Percentiles rank a stretch among this genome's conserved stretches.
Conservation (phyloP, 1,140 invertebrate species). For the Pollicipes pollicipes region DNA sequence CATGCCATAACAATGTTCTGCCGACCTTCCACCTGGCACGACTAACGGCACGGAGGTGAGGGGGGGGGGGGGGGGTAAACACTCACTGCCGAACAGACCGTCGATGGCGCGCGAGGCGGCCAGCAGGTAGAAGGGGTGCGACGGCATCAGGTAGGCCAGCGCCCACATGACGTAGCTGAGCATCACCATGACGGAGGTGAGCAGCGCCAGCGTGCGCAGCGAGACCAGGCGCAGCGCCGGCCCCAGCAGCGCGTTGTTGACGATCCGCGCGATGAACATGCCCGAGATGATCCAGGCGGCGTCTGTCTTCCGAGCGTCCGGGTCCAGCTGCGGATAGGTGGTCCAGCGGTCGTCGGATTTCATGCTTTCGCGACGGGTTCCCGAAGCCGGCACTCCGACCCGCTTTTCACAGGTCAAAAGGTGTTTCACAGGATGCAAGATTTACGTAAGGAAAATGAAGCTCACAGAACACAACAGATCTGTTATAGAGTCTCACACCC, state of each 20-base stretch:
- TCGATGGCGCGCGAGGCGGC: background rate
- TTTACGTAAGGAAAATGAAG: too few species aligned
- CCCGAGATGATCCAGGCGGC: background rate
- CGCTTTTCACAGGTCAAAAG: too few species aligned
- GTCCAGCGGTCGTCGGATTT: too few species aligned
- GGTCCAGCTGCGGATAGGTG: background rate
- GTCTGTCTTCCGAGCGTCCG: background rate
- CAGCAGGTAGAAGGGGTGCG: background rate
- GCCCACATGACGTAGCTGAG: background rate
- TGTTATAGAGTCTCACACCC: too few species aligned
- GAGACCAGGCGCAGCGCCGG: background rate
- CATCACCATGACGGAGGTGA: background rate
- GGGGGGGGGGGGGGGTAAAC: too few species aligned
- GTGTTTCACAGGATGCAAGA: too few species aligned
- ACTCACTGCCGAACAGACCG: background rate
- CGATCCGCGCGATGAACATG: conserved; percentile 2
- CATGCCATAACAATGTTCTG: too few species aligned
- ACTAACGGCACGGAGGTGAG: too few species aligned
- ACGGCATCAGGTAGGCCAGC: background rate
- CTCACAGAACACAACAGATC: too few species aligned
- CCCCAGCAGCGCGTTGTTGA: background rate
- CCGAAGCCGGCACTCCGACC: too few species aligned
- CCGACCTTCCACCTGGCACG: too few species aligned
- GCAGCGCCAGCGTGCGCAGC: background rate
- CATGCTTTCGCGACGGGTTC: too few species aligned